Evolutionary conservation across 2,888 invertebrate genomes (phyloP).

Genomic region (Stenoptilia bipunctidactyla): DNA sequence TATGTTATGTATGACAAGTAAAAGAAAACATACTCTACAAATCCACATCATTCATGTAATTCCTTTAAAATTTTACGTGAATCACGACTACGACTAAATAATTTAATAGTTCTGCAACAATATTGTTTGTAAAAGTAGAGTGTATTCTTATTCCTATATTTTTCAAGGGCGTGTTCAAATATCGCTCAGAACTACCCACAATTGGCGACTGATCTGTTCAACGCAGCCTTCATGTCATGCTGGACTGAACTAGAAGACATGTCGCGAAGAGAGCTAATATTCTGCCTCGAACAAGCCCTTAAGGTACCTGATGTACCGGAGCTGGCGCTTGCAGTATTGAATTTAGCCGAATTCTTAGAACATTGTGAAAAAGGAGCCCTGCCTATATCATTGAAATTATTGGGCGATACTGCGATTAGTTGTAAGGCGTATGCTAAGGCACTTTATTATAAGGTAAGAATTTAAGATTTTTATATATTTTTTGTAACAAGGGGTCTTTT

Average conservation of each 20-base stretch:
- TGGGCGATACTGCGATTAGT: constrained; percentile 94
- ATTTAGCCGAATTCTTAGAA: constrained; percentile 99
- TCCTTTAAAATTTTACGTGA: too few relatives aligned
- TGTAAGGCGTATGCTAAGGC: constrained; percentile 84
- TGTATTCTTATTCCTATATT: not conserved
- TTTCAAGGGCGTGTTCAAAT: constrained; percentile 85
- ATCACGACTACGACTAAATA: too few relatives aligned
- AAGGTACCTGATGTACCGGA: constrained; percentile 94
- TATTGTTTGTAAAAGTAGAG: too few relatives aligned
- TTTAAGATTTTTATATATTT: not conserved
- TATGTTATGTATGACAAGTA: too few relatives aligned
- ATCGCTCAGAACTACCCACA: constrained; percentile 94
- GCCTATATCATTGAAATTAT: constrained; percentile 87
- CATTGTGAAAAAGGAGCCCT: constrained; percentile 97
- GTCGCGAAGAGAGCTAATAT: constrained; percentile 87
- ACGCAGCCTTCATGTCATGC: constrained; percentile 98
- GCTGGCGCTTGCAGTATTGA: constrained; percentile 93
- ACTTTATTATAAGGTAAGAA: constrained; percentile 68
- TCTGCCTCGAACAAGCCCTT: constrained; percentile 88
- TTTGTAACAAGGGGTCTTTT: too few relatives aligned
- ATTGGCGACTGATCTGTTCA: constrained; percentile 93
- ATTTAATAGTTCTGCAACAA: too few relatives aligned
- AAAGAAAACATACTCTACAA: too few relatives aligned
- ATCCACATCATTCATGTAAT: too few relatives aligned
- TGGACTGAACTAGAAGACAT: constrained; percentile 94